Evolutionary conservation across 2,113 vertebrate species (phyloP).

Genomic region (Megaceryle maxima): DNA sequence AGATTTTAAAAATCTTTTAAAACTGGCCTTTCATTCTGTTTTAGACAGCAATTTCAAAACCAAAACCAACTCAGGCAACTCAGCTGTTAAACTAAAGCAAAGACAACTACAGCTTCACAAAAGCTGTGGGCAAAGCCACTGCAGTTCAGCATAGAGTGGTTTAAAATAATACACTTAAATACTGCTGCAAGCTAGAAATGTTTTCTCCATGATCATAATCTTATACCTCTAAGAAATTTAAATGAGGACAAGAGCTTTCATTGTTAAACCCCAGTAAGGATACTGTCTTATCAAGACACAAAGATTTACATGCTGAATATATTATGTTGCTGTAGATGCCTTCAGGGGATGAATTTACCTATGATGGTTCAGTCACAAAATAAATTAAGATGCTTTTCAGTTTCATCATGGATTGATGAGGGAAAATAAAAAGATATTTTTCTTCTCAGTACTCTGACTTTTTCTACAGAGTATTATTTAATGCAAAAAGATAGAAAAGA

Average conservation of each 20-base stretch:
- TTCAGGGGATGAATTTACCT: not conserved
- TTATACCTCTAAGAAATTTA: not conserved
- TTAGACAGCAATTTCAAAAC: not conserved
- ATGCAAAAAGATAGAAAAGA: not conserved
- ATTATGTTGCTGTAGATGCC: not conserved
- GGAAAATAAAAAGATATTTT: not conserved
- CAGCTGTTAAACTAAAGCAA: not conserved
- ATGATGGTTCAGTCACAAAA: not conserved
- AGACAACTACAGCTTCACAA: not conserved
- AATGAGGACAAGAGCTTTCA: conserved; percentile 27
- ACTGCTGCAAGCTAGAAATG: conserved; percentile 37
- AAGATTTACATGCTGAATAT: conserved; percentile 12
- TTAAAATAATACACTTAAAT: conserved; percentile 44
- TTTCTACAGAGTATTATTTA: not conserved
- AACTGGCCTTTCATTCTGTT: not conserved
- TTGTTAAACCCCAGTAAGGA: not conserved
- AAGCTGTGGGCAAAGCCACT: conserved; percentile 5
- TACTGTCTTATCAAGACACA: not conserved
- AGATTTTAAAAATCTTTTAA: not conserved
- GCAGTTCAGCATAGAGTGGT: conserved; percentile 14
- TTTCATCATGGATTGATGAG: not conserved
- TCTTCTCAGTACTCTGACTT: not conserved
- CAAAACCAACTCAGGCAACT: not conserved
- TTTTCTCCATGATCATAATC: not conserved
- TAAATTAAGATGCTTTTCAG: not conserved